phyloP scores from a whole-genome alignment of 2,797 vertebrate species.

The Stomatorhinus walkeri region DNA sequence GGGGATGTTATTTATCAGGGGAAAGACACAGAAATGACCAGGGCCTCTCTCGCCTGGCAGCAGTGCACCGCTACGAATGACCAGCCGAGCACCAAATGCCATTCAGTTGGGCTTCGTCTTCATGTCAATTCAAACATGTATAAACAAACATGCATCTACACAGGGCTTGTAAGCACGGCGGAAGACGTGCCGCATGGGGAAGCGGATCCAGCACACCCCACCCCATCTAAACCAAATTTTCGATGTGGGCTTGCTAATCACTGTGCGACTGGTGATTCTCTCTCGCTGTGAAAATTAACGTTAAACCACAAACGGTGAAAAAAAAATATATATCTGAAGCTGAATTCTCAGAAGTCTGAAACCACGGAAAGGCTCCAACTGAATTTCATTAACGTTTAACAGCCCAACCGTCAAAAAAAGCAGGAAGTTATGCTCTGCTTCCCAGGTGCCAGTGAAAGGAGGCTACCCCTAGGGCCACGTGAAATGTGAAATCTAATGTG shows the following conservation, averaged over 20 bases:
- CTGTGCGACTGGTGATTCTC: slow-evolving; percentile 11
- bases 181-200: background rate
- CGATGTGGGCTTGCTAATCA: background rate
- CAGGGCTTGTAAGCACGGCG: background rate
- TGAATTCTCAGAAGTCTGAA: slow-evolving; percentile 46
- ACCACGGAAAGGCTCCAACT: slow-evolving; percentile 50
- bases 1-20: slow-evolving; percentile 39
- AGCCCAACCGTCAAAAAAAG: slow-evolving; percentile 51
- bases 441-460: slow-evolving; percentile 43
- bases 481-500: background rate
- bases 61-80: slow-evolving; percentile 41
- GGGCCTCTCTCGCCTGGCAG: slow-evolving; percentile 45
- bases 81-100: slow-evolving; percentile 28
- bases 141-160: background rate
- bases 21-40: slow-evolving; percentile 54
- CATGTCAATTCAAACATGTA: slow-evolving; percentile 10
- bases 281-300: slow-evolving; percentile 27
- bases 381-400: slow-evolving; percentile 57
- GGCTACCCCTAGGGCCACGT: background rate
- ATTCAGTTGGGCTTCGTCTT: slow-evolving; percentile 12
- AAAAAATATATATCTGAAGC: slow-evolving; percentile 39
- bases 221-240: background rate
- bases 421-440: slow-evolving; percentile 28
- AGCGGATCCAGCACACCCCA: background rate
- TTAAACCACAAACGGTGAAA: slow-evolving; percentile 61